Percentiles rank a stretch among this genome's conserved stretches.
Evolutionary conservation across 53 echinoderm and acorn worm species (phyloP).

Genomic region (Hippasteria phrygiana): DNA sequence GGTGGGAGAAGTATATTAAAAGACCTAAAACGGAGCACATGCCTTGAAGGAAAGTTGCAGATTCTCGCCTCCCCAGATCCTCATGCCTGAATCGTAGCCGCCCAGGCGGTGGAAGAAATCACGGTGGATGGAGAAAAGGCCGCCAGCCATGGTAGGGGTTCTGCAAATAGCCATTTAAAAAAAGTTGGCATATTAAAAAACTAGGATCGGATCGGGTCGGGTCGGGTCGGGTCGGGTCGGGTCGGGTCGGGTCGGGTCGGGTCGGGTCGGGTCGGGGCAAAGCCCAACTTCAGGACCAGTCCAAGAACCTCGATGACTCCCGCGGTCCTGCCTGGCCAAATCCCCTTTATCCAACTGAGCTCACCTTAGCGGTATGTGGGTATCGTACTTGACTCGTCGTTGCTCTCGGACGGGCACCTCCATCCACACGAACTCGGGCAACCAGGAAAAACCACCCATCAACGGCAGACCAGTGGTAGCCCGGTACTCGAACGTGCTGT

Average conservation of each 20-base stretch:
- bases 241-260: too few relatives aligned
- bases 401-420: conserved; percentile 68
- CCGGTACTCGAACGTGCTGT: conserved; percentile 78
- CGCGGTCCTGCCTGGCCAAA: too few relatives aligned
- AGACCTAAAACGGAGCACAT: too few relatives aligned
- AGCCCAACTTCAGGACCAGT: too few relatives aligned
- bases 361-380: conserved; percentile 78
- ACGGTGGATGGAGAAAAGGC: conserved; percentile 85
- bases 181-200: not conserved
- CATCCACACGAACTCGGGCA: conserved; percentile 90
- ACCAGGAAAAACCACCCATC: conserved; percentile 89
- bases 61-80: conserved; percentile 93
- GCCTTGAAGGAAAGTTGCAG: conserved; percentile 93
- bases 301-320: too few relatives aligned
- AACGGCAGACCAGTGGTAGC: conserved; percentile 63
- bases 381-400: conserved; percentile 74
- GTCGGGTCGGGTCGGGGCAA: too few relatives aligned
- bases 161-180: conserved; percentile 40
- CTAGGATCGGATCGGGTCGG: too few relatives aligned
- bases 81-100: conserved; percentile 81
- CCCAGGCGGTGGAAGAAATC: conserved; percentile 82
- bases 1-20: too few relatives aligned
- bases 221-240: too few relatives aligned
- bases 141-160: conserved; percentile 93
- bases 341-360: too few relatives aligned